Base-by-base conservation (phyloP, 2,888 invertebrate genomes). In the Thelaira solivaga region DNA sequence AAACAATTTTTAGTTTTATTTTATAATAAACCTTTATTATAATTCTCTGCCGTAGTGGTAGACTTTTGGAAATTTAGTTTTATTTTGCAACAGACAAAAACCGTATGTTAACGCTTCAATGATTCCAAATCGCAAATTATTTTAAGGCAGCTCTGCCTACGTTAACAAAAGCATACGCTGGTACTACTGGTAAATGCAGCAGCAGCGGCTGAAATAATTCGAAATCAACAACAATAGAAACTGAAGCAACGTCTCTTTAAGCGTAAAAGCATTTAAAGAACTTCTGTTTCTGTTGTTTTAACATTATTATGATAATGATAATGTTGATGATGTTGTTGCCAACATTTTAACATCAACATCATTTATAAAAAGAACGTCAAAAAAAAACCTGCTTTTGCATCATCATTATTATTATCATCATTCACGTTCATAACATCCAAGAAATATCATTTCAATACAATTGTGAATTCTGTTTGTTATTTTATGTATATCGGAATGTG, bases 11-110 rank as follows among this genome's bases (percentile, higher is more conserved):
- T 64, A 57, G 72, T 65, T 73, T 73, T 64, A 65, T 73, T 65
- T 73, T 65, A n/a, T n/a, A 65, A 65, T 65, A 73, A 68, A 72
- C 61, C 65, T 62, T 77, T 62, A 77, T 73, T 76, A 76, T 64
- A 34, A 67, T 61, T 49, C 64, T 64, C 62, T 69, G 31, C 13
- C 20, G 31, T 41, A 8, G 57, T 71, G 41, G 61, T 41, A 20
- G 31, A 31, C 16, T 31, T 31, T 45, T 57, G 59, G 34, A 53
- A 68, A 55, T 59, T 76, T 76, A 78, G 77, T 78, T 74, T 78
- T 78, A 78, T 78, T 78, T 78, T 78, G 78, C 78, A 78, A 78
- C 78, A 78, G 64, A 69, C 64, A 74, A 61, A 78, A 71, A 74
- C 59, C 74, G 67, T 68, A 75, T 75, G 78, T 74, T 78, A 78